A percentile compares a stretch with the other conserved stretches of the same genome.
Conservation (phyloP, 2,113 vertebrate genomes). For the Aegithalos caudatus region DNA sequence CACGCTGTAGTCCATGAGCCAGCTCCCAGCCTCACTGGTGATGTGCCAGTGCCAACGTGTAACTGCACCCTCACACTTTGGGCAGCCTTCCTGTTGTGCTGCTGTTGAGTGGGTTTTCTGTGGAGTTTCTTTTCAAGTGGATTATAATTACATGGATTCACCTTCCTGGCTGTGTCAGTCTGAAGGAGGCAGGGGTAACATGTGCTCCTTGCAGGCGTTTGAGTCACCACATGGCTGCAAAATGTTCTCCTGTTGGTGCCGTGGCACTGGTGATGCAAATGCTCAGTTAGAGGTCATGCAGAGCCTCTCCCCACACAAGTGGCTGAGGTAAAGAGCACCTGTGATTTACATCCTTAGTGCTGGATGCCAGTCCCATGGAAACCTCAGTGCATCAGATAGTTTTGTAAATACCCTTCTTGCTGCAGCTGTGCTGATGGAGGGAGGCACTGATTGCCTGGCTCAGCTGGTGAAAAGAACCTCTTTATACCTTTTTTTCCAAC, state of each 20-base stretch:
- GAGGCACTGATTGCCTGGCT: not conserved
- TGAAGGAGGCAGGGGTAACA: not conserved
- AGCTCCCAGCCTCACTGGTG: not conserved
- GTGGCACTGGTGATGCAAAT: not conserved
- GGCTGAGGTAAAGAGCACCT: not conserved
- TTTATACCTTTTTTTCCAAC: not conserved
- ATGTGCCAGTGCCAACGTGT: no score
- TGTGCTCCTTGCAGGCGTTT: not conserved
- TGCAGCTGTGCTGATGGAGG: not conserved
- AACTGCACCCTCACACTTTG: not conserved
- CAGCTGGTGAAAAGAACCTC: not conserved
- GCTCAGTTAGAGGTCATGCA: not conserved
- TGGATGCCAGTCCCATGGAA: not conserved
- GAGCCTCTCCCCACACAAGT: not conserved
- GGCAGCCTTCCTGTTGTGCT: not conserved
- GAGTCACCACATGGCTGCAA: not conserved
- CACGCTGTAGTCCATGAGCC: not conserved
- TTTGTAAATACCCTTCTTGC: not conserved
- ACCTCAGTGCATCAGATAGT: not conserved
- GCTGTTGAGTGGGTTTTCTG: rapidly evolving
- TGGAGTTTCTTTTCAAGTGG: not conserved
- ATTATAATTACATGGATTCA: not conserved
- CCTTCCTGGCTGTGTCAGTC: not conserved
- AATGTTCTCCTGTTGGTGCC: not conserved
- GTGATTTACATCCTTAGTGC: not conserved